phyloP scores from a whole-genome alignment of 2,797 vertebrate genomes.

The Sciurus vulgaris region DNA sequence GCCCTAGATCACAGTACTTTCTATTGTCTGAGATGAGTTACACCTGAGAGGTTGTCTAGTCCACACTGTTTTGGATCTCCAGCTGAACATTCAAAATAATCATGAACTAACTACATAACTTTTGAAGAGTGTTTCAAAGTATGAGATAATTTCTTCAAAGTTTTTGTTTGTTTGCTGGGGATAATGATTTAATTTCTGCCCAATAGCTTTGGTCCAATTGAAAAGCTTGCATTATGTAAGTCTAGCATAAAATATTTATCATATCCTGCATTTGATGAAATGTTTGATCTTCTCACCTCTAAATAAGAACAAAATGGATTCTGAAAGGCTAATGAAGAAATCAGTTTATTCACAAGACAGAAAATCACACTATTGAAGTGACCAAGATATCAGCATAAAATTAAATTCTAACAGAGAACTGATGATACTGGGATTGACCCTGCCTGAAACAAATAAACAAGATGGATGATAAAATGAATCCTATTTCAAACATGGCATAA shows the following conservation, averaged over 20 bases:
- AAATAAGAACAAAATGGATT: slow-evolving; percentile 14
- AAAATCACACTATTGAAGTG: slow-evolving; percentile 11
- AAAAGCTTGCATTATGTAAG: slow-evolving; percentile 56
- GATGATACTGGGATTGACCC: background rate
- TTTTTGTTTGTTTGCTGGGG: slow-evolving; percentile 68
- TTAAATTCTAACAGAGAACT: slow-evolving; percentile 45
- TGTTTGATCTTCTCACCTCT: slow-evolving; percentile 59
- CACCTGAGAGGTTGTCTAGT: background rate
- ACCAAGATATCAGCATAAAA: background rate
- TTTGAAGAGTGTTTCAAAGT: slow-evolving; percentile 33
- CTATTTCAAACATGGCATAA: slow-evolving; percentile 24
- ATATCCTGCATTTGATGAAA: slow-evolving; percentile 60
- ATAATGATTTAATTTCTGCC: slow-evolving; percentile 68
- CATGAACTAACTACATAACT: background rate
- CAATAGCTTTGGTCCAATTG: slow-evolving; percentile 10
- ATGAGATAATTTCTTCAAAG: slow-evolving; percentile 62
- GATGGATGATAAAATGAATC: background rate
- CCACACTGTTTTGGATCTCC: background rate
- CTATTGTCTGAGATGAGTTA: background rate
- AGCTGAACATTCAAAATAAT: slow-evolving; percentile 5
- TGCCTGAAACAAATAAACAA: slow-evolving; percentile 55
- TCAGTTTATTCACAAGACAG: slow-evolving; percentile 32
- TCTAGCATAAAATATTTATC: slow-evolving; percentile 51
- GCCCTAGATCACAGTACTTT: background rate
- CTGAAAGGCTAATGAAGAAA: slow-evolving; percentile 41